Evolutionary conservation across 2,113 vertebrate species (phyloP), one percentile per base, ranked within the genome.

Genomic region (Vicugna pacos): DNA sequence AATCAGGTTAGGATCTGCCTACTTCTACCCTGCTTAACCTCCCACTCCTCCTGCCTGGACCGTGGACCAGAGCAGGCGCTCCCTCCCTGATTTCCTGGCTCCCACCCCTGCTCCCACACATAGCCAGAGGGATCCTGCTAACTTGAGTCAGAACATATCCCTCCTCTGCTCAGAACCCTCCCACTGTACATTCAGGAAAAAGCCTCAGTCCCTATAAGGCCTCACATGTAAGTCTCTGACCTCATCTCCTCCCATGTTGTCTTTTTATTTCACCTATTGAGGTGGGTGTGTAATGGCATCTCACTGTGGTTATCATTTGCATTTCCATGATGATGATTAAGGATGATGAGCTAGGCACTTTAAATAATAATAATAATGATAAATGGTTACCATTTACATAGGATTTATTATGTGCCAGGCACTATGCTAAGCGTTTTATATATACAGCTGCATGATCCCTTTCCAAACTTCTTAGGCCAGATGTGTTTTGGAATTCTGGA

Each of bases 321-420:
- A 48, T 82, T 91, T 89, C 73, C 60, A 48, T 26, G 85, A 80
- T 58, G 73, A 85, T 85, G 93, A 82, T 67, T 89, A 85, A 46
- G 72, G 28, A 80, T 17, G 42, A 17, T 32, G 62, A 95, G 86
- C 56, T 35, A 67, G 4, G 20, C 9, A n/a, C 22, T 77, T 82
- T 73, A 65, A 58, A 56, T 67, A 88, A 87, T 52, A 83, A 65
- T 20, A 70, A 52, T 7, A 81, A 65, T 38, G 67, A 58, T 9
- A 50, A 62, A 54, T 11, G 17, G 20, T 42, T 64, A 77, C 52
- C 65, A 52, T 5, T 65, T 54, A 90, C 14, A 42, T 0, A 16
- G 79, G 26, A 64, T 64, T 89, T 58, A 73, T 24, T 42, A 92
- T 0, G 6, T 6, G 48, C 46, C 50, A 80, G 65, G 70, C 46